Evolutionary conservation across 2,113 vertebrate species (phyloP).

Genomic region (Pelmatolapia mariae): DNA sequence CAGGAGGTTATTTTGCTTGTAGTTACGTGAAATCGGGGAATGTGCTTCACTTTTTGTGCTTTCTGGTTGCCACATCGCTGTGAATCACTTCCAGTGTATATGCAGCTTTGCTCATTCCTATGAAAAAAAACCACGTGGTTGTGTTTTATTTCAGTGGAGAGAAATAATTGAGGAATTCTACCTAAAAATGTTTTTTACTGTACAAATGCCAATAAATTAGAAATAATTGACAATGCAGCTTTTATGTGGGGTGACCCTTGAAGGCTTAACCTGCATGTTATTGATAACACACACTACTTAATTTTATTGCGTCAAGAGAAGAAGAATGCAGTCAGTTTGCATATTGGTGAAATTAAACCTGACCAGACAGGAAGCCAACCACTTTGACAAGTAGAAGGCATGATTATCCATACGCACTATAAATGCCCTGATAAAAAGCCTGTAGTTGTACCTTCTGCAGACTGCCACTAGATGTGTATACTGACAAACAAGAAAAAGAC

Average conservation of each 20-base stretch:
- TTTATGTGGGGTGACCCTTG: background rate
- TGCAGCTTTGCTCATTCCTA: background rate
- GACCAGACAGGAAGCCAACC: background rate
- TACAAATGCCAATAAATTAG: background rate
- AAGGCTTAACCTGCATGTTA: background rate
- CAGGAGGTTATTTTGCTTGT: background rate
- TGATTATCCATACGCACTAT: background rate
- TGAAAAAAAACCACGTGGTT: background rate
- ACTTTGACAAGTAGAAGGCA: background rate
- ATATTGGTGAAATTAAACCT: background rate
- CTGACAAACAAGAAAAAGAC: slow-evolving; percentile 12
- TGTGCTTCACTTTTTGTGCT: background rate
- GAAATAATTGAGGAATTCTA: background rate
- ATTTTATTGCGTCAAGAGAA: background rate
- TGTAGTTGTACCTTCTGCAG: background rate
- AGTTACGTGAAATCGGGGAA: background rate
- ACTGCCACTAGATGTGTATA: background rate
- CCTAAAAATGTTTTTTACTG: background rate
- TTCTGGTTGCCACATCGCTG: background rate
- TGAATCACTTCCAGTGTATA: background rate
- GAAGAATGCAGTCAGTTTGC: background rate
- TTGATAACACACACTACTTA: background rate
- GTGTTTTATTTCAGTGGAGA: background rate
- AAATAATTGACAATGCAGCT: background rate
- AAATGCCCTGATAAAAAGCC: background rate